Evolutionary conservation across 2,797 vertebrate genomes (phyloP), one percentile per base, ranked within the genome.

Genomic region (Argya squamiceps): DNA sequence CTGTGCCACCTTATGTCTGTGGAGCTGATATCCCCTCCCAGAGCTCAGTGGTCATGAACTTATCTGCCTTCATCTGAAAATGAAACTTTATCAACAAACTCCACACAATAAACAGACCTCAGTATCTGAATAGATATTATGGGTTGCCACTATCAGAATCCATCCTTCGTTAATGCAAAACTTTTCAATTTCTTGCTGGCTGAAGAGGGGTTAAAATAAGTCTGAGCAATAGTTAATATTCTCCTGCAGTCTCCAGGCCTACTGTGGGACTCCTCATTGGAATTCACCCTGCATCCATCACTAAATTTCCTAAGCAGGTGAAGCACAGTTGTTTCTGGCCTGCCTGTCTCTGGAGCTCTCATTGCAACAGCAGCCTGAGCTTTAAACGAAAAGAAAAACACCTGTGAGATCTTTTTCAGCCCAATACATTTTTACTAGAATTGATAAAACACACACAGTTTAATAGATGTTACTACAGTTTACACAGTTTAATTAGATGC

Each of bases 251-350:
- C 46, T 77, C 71, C 83, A 79, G 87, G 30, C 58, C 60, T 67
- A 19, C 50, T 63, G 73, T 34, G 0, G 76, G 64, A 59, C 17
- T 81, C 55, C 63, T 94, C 74, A 87, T 94, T 79, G 67, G 67
- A 88, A 88, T 95, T 91, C 91, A 36, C 30, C 30, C 67, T 14
- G 50, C 41, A 5, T 94, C 81, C 44, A 73, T 67, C 89, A 56
- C 59, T 79, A 86, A 75, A 94, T 96, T 96, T 97, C 94, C 94
- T 68, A 92, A 88, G 32, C 69, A 93, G 92, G 81, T 62, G 44
- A 93, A 91, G 50, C 92, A 67, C 5, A 3, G 76, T 84, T 64
- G 65, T 76, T 91, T 69, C 84, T 88, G 87, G 62, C 59, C 92
- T 2, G 41, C 59, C 79, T 82, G 80, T 69, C 76, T 92, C 87